Percentiles rank a stretch among this genome's conserved stretches.
phyloP scores from a whole-genome alignment of 2,888 invertebrate genomes.

The Sipunculus nudus region DNA sequence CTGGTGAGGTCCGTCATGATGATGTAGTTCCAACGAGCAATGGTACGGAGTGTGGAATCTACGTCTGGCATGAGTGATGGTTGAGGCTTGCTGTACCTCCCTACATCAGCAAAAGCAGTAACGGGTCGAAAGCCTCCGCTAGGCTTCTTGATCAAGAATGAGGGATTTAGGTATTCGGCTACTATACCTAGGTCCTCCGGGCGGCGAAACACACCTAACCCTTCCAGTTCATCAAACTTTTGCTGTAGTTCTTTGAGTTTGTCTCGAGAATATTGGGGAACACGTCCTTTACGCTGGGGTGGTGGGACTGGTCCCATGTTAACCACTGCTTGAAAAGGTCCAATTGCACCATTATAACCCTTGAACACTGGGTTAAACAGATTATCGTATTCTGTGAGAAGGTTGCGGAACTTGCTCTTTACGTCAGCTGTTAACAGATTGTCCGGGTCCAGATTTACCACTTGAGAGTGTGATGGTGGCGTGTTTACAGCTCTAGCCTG shows the following conservation, averaged over 20 bases:
- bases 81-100: slow-evolving; percentile 42
- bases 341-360: slow-evolving; percentile 38
- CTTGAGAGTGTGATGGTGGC: background rate
- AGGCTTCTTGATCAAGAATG: slow-evolving; percentile 41
- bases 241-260: slow-evolving; percentile 34
- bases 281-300: slow-evolving; percentile 40
- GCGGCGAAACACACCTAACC: slow-evolving; percentile 28
- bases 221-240: slow-evolving; percentile 41
- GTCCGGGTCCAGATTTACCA: background rate
- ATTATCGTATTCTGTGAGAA: background rate
- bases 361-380: slow-evolving; percentile 10
- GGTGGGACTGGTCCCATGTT: slow-evolving; percentile 43
- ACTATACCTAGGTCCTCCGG: slow-evolving; percentile 33
- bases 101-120: slow-evolving; percentile 40
- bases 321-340: slow-evolving; percentile 36
- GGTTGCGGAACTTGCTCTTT: background rate
- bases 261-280: slow-evolving; percentile 37
- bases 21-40: slow-evolving; percentile 31
- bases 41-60: slow-evolving; percentile 7
- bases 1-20: slow-evolving; percentile 20
- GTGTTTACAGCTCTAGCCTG: too few relatives aligned
- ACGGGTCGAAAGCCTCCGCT: slow-evolving; percentile 35
- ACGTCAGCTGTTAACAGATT: background rate
- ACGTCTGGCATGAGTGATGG: slow-evolving; percentile 23
- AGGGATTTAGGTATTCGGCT: slow-evolving; percentile 43